Evolutionary conservation across 2,888 invertebrate genomes (phyloP), one percentile per base, ranked within the genome.

Genomic region (Ophraella communa): DNA sequence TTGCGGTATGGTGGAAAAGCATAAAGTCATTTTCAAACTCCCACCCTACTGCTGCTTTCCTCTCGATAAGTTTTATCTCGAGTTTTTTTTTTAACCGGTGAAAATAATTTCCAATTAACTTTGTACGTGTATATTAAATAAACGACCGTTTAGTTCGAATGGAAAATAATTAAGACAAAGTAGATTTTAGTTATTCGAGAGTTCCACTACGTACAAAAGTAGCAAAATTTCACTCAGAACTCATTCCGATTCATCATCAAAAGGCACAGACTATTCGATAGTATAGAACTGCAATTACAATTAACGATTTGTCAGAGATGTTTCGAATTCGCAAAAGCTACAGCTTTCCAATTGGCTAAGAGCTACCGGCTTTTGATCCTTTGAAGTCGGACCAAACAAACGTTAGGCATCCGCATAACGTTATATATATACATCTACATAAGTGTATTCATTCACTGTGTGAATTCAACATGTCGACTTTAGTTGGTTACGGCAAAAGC

Each of bases 301-400:
- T 60, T 60, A 60, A 60, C 52, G 60, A 60, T 60, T 52, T 52
- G 60, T 52, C 27, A 27, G 49, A 49, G 60, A 60, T 52, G 60
- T 60, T 60, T 44, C 44, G 39, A 52, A 52, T 52, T 44, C 44
- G 60, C 44, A 44, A 60, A 60, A 60, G 60, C 60, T 42, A 63
- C 66, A 65, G 69, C 73, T 71, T 74, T 76, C 75, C 77, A 78
- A 78, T 78, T 78, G 78, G 78, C 75, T 78, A 77, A 78, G 78
- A 78, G 78, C 77, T 69, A 61, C 56, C 67, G 64, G 73, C 77
- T 78, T 78, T 78, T 77, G 77, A 77, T 77, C 76, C 60, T 78
- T 77, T n/a, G 76, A 78, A 74, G 75, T 74, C 67, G 69, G 63
- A 53, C 68, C 70, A 66, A 75, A 75, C 74, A 73, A 73, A 72